These are phyloP conservation scores for Coturnix japonica DNA, from an alignment of 2,113 vertebrate genomes.

Conservation along the genomic window DNA sequence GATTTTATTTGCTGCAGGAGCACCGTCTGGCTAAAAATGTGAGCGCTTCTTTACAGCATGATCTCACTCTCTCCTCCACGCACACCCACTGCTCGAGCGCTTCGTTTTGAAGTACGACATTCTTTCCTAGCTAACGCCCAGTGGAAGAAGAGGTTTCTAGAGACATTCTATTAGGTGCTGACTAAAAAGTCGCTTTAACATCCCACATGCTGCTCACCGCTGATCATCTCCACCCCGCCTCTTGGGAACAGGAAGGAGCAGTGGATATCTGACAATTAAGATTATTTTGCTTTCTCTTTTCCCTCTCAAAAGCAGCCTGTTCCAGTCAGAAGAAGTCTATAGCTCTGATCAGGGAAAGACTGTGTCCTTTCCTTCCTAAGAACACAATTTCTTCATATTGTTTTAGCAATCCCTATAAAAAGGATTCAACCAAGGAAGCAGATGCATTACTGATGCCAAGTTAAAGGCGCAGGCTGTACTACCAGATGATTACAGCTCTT, in stretches of 20 bases:
- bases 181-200: conserved; percentile 21
- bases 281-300: neutral
- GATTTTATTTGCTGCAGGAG: conserved; percentile 62
- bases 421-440: neutral
- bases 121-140: neutral
- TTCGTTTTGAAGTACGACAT: conserved; percentile 40
- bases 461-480: neutral
- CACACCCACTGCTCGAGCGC: conserved; percentile 64
- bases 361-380: neutral
- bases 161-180: conserved; percentile 2
- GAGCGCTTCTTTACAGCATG: conserved; percentile 53
- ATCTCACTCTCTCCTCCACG: conserved; percentile 67
- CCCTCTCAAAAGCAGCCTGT: neutral
- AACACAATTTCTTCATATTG: neutral
- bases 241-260: neutral
- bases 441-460: neutral
- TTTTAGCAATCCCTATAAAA: neutral
- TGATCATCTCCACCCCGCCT: neutral
- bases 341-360: neutral
- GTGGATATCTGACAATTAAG: neutral
- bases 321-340: neutral
- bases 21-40: conserved; percentile 67
- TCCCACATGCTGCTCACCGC: neutral
- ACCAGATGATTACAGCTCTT: neutral
- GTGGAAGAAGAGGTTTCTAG: conserved; percentile 13